phyloP scores from a whole-genome alignment of 2,797 vertebrate genomes.

The Coendou prehensilis region DNA sequence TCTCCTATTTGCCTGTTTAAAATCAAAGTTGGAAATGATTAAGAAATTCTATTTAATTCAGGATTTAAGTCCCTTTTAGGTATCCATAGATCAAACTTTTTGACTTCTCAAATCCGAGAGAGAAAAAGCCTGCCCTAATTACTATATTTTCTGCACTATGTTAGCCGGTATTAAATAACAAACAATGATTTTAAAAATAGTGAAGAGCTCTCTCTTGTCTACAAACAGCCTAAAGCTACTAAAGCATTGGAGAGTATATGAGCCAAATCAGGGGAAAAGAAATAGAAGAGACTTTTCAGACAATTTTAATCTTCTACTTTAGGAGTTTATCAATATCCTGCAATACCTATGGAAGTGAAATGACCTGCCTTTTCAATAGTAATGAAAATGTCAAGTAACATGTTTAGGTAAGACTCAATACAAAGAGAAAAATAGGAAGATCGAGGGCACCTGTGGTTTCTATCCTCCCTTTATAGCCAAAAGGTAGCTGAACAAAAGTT shows the following conservation, averaged over 20 bases:
- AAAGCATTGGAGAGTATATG: not conserved
- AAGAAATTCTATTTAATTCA: not conserved
- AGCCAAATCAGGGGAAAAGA: not conserved
- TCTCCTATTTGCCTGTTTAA: not conserved
- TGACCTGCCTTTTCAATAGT: not conserved
- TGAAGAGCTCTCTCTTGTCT: not conserved
- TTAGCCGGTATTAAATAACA: slow-evolving; percentile 17
- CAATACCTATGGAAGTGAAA: not conserved
- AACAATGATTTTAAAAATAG: slow-evolving; percentile 32
- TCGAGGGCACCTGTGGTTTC: not conserved
- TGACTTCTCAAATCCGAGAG: not conserved
- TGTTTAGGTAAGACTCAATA: not conserved
- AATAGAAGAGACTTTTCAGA: not conserved
- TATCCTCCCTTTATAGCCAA: not conserved
- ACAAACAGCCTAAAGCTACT: not conserved
- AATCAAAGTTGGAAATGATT: not conserved
- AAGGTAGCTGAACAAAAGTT: not conserved
- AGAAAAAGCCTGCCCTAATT: not conserved
- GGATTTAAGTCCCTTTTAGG: not conserved
- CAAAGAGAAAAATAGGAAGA: not conserved
- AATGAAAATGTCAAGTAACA: not conserved
- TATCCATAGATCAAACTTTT: not conserved
- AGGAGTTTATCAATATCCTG: not conserved
- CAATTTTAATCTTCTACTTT: slow-evolving; percentile 18
- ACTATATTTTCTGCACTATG: slow-evolving; percentile 19